These are phyloP conservation scores for Ischnus inquisitorius DNA, from an alignment of 2,888 invertebrate genomes.

Conservation along the genomic window DNA sequence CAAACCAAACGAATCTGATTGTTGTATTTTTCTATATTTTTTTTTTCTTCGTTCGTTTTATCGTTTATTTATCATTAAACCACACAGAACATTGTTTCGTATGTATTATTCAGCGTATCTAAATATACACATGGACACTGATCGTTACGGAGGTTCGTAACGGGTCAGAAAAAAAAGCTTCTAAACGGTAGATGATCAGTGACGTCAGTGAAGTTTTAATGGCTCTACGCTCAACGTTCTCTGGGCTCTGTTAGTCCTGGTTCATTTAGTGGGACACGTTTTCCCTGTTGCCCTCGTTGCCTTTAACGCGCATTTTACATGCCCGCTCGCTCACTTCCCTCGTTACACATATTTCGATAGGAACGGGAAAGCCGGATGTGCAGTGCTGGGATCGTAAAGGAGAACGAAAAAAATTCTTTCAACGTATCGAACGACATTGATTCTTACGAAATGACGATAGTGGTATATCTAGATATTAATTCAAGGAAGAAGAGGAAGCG, in stretches of 20 bases:
- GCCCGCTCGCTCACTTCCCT: conserved; percentile 16
- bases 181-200: conserved; percentile 53
- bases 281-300: conserved; percentile 38
- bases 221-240: conserved; percentile 17
- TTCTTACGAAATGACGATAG: conserved; percentile 19
- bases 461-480: conserved; percentile 22
- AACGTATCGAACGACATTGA: conserved; percentile 40
- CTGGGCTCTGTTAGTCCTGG: conserved; percentile 16
- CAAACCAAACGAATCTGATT: conserved; percentile 27
- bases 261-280: conserved; percentile 47
- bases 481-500: conserved; percentile 60
- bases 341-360: conserved; percentile 47
- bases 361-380: conserved; percentile 30
- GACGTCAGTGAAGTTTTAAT: conserved; percentile 36
- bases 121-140: conserved; percentile 68
- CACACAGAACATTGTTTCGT: conserved; percentile 57
- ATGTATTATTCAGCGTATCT: conserved; percentile 67
- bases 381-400: conserved; percentile 28
- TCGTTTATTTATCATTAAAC: conserved; percentile 56
- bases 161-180: conserved; percentile 17
- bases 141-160: conserved; percentile 61
- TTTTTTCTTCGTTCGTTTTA: conserved; percentile 39
- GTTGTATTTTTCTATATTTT: conserved; percentile 32
- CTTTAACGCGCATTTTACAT: conserved; percentile 58
- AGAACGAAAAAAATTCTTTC: conserved; percentile 6